Conservation (phyloP, 1,140 invertebrate species). For the Magallana gigas region DNA sequence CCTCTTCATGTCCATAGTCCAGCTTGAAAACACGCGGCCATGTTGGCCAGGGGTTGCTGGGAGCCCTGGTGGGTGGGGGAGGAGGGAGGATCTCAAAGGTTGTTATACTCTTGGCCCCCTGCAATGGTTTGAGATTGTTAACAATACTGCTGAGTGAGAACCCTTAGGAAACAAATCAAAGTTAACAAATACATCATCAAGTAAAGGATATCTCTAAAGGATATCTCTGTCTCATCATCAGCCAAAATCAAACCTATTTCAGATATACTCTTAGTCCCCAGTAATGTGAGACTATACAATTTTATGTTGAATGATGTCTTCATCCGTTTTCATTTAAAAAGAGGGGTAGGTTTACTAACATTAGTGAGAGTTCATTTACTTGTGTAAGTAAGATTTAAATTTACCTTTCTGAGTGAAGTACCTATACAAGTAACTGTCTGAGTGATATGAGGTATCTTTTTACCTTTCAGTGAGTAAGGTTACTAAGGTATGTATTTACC, state of each 20-base stretch:
- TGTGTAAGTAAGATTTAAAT: not conserved
- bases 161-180: too few relatives aligned
- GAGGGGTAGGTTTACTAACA: too few relatives aligned
- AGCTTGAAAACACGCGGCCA: conserved; percentile 97
- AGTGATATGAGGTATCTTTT: not conserved
- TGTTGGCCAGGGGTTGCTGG: conserved; percentile 98
- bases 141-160: too few relatives aligned
- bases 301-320: too few relatives aligned
- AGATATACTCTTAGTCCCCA: too few relatives aligned
- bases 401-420: conserved; percentile 93
- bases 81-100: conserved; percentile 98
- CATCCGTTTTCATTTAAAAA: too few relatives aligned
- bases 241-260: too few relatives aligned
- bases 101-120: conserved; percentile 96
- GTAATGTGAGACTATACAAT: too few relatives aligned
- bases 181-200: too few relatives aligned
- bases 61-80: conserved; percentile 88
- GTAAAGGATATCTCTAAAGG: too few relatives aligned
- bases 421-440: conserved; percentile 97
- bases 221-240: too few relatives aligned
- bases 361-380: too few relatives aligned
- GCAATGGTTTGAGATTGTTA: conserved; percentile 47
- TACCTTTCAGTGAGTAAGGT: conserved; percentile 93
- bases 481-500: conserved; percentile 86
- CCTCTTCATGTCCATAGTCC: conserved; percentile 99